These are phyloP conservation scores for Muntiacus reevesi DNA, from an alignment of 2,113 vertebrate genomes.

Conservation along the genomic window DNA sequence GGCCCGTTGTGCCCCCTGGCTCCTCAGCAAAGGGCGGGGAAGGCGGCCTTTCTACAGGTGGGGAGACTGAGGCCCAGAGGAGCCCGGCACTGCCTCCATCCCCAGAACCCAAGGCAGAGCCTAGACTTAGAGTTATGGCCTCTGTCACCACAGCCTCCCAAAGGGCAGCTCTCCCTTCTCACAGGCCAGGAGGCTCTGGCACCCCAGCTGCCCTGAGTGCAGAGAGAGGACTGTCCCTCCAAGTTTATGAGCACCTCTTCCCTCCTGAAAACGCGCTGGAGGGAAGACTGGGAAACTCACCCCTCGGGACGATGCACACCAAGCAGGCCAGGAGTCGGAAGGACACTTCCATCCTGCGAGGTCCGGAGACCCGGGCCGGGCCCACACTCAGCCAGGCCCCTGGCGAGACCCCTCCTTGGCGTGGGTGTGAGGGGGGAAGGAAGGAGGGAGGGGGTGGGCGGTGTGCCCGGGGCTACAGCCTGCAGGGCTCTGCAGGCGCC, in stretches of 20 bases:
- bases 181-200: background rate
- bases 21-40: background rate
- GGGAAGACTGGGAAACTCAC: conserved; percentile 50
- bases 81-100: background rate
- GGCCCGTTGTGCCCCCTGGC: background rate
- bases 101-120: background rate
- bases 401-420: background rate
- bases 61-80: background rate
- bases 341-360: conserved; percentile 49
- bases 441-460: background rate
- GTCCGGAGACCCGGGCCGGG: background rate
- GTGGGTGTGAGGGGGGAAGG: background rate
- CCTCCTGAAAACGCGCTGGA: background rate
- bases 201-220: background rate
- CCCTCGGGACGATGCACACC: background rate
- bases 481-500: background rate
- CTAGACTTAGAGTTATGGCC: background rate
- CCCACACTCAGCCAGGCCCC: background rate
- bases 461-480: background rate
- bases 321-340: conserved; percentile 52
- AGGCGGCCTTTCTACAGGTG: background rate
- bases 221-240: background rate
- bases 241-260: background rate
- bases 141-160: background rate
- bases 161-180: background rate